Evolutionary conservation across 2,888 invertebrate species (phyloP).

Genomic region (Ornithoptera priamus): DNA sequence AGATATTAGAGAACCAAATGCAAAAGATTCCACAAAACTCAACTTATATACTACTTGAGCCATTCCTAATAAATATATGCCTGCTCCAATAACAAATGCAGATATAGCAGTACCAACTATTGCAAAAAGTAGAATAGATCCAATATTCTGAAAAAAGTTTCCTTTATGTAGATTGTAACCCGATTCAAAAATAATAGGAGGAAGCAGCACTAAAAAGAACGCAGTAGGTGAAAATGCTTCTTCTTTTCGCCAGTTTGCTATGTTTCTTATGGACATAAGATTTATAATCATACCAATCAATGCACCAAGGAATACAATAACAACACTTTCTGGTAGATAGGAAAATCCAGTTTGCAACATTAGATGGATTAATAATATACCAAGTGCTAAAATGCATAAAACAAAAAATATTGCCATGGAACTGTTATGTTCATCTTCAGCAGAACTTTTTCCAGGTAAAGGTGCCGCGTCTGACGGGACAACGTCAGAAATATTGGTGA

Average conservation of each 20-base stretch:
- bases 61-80: slow-evolving; percentile 95
- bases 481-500: slow-evolving; percentile 67
- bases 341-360: slow-evolving; percentile 97
- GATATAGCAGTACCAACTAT: slow-evolving; percentile 98
- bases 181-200: slow-evolving; percentile 99
- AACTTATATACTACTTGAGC: slow-evolving; percentile 95
- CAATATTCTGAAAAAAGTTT: slow-evolving; percentile 97
- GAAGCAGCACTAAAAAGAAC: slow-evolving; percentile 96
- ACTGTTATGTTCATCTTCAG: slow-evolving; percentile 97
- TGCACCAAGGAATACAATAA: slow-evolving; percentile 96
- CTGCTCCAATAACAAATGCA: slow-evolving; percentile 97
- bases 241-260: slow-evolving; percentile 97
- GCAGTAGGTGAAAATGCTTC: slow-evolving; percentile 99
- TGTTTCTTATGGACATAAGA: slow-evolving; percentile 91
- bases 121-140: slow-evolving; percentile 98
- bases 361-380: slow-evolving; percentile 95
- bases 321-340: slow-evolving; percentile 98
- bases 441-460: slow-evolving; percentile 92
- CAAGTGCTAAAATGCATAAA: slow-evolving; percentile 94
- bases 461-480: slow-evolving; percentile 87
- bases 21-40: slow-evolving; percentile 98
- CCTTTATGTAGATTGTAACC: slow-evolving; percentile 99
- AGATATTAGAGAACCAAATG: slow-evolving; percentile 98
- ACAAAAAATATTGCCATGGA: slow-evolving; percentile 99
- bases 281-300: slow-evolving; percentile 95